Evolutionary conservation across 1,140 invertebrate genomes (phyloP), one percentile per base, ranked within the genome.

Genomic region (Drosophila subobscura): DNA sequence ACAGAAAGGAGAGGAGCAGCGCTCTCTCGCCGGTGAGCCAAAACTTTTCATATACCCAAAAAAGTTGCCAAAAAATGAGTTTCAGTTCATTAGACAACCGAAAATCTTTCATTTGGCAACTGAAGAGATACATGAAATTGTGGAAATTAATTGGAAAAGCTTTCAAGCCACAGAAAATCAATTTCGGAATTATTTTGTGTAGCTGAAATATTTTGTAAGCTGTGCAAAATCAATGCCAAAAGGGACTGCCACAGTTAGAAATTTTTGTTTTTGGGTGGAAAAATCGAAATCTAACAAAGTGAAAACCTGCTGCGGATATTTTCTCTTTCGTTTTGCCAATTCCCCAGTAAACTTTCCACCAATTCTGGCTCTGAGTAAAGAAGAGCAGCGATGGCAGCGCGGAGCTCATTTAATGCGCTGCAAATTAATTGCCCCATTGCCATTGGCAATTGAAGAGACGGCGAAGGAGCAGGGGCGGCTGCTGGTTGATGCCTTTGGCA

Each of bases 391-490:
- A 51, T 53, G 53, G 70, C 16, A 20, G 74, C 77, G 81, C 67
- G 72, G 72, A 84, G 80, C 80, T 85, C 83, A 81, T 85, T 85
- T 86, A 85, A 86, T 81, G 80, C 64, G 81, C 77, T 81, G 68
- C 77, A 86, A 85, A 85, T 85, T 85, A 84, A 84, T 84, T 84
- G 80, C 79, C 81, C 81, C 81, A 85, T 70, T 85, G 80, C 80
- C 73, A 85, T 81, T 77, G 80, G 80, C 81, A 86, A 80, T 84
- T 84, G 57, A 47, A 83, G 73, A 60, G 77, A 65, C 45, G 61
- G 10, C 14, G 14, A 20, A 10, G 25, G 20, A 27, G 47, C 42
- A 41, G 42, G 53, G 14, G 51, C n/a, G n/a, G n/a, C n/a, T 20
- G 16, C 16, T 20, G 16, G 16, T 20, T 20, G 58, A 44, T 67